These are phyloP conservation scores for Anabas testudineus DNA, from an alignment of 2,797 vertebrate species.

Conservation along the genomic window DNA sequence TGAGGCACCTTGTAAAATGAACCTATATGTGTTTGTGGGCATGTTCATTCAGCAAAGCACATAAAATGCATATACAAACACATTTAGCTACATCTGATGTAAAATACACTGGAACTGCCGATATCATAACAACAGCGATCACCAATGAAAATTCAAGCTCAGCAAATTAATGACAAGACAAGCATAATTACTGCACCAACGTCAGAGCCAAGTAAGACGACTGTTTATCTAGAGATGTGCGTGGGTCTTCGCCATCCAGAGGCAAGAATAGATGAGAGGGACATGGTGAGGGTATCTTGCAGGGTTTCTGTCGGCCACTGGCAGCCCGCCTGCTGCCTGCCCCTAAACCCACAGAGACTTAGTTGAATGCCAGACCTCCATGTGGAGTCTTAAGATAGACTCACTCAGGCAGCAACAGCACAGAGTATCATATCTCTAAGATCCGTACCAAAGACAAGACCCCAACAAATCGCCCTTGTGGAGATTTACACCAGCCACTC, in stretches of 20 bases:
- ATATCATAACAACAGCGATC: conserved; percentile 24
- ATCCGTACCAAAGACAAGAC: conserved; percentile 81
- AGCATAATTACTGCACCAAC: conserved; percentile 39
- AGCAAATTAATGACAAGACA: conserved; percentile 33
- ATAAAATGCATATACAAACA: not conserved
- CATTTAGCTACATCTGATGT: conserved; percentile 13
- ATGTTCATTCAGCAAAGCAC: not conserved
- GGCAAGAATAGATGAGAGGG: conserved; percentile 72
- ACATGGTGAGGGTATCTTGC: conserved; percentile 68
- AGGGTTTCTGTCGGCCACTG: conserved; percentile 77
- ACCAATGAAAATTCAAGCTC: conserved; percentile 15
- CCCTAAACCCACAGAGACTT: conserved; percentile 77
- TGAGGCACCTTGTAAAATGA: too few species aligned
- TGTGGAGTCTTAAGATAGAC: conserved; percentile 85
- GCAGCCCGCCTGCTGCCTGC: conserved; percentile 71
- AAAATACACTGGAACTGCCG: conserved; percentile 12
- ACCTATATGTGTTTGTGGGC: not conserved
- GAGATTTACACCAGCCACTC: conserved; percentile 74
- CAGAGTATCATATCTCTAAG: conserved; percentile 80
- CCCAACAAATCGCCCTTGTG: conserved; percentile 64
- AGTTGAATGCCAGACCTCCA: conserved; percentile 84
- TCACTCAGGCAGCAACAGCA: conserved; percentile 79
- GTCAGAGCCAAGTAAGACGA: conserved; percentile 61
- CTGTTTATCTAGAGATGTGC: conserved; percentile 72
- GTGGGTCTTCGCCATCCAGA: conserved; percentile 64